Conservation (phyloP, 1,140 invertebrate species). For the Solenopsis fugax region DNA sequence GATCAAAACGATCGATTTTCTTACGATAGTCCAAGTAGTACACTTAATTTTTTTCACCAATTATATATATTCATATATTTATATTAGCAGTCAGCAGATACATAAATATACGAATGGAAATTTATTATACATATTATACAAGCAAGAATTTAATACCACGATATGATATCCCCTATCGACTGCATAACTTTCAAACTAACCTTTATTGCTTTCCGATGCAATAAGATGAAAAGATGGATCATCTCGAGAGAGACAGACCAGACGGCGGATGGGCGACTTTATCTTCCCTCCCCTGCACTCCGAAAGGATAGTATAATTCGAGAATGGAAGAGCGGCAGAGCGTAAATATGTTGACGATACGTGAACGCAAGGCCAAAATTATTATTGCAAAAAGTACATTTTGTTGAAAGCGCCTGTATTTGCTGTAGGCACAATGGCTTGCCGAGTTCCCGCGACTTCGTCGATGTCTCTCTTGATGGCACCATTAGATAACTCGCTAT, state of each 20-base stretch:
- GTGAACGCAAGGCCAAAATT: not conserved
- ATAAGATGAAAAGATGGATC: conserved; percentile 46
- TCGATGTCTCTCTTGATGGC: conserved; percentile 8
- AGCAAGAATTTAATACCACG: conserved; percentile 31
- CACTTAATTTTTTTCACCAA: not conserved
- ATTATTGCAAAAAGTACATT: conserved; percentile 1
- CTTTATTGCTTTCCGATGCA: conserved; percentile 45
- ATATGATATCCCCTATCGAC: conserved; percentile 2
- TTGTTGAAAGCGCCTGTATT: not conserved
- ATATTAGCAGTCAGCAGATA: not conserved
- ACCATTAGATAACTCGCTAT: conserved; percentile 46
- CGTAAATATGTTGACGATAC: not conserved
- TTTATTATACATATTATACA: conserved; percentile 6
- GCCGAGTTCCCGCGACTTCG: conserved; percentile 20
- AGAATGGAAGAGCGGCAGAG: not conserved
- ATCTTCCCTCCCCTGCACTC: too few species aligned
- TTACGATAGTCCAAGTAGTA: not conserved
- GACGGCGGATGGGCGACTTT: not conserved
- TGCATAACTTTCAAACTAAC: conserved; percentile 30
- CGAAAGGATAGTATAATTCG: not conserved
- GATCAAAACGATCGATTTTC: conserved; percentile 2
- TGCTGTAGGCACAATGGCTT: not conserved
- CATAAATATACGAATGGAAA: conserved; percentile 5
- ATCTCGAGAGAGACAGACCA: conserved; percentile 12
- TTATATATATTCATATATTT: conserved; percentile 17